phyloP scores from a whole-genome alignment of 2,797 vertebrate species.

The Smutsia gigantea region DNA sequence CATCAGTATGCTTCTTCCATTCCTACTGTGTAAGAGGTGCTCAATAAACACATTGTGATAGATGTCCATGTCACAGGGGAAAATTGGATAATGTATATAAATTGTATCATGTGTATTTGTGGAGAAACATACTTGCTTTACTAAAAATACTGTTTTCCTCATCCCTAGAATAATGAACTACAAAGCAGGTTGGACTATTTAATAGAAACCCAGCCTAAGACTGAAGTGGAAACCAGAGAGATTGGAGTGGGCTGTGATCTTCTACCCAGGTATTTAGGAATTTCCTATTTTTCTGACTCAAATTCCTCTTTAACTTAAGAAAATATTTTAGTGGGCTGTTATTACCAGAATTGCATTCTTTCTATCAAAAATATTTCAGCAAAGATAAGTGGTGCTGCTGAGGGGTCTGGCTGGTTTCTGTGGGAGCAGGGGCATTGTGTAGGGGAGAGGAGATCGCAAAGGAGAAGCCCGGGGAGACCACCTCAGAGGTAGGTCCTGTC shows the following conservation, averaged over 20 bases:
- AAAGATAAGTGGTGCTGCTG: conserved; percentile 18
- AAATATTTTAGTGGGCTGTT: conserved; percentile 48
- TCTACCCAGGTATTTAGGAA: conserved; percentile 90
- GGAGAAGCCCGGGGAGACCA: neutral
- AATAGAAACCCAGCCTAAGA: conserved; percentile 91
- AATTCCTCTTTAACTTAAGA: conserved; percentile 57
- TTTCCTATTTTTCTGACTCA: conserved; percentile 63
- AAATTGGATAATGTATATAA: neutral
- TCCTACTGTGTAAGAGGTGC: neutral
- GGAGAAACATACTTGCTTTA: neutral
- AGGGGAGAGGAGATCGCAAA: too few relatives aligned
- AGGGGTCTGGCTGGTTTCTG: neutral
- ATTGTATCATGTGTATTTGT: neutral
- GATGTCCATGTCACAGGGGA: neutral
- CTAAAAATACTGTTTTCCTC: neutral
- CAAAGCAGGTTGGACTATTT: conserved; percentile 98
- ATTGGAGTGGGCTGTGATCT: conserved; percentile 93
- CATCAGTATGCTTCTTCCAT: neutral
- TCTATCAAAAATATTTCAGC: conserved; percentile 43
- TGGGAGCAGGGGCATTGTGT: neutral
- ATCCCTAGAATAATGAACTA: conserved; percentile 96
- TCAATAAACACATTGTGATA: neutral
- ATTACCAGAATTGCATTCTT: conserved; percentile 52
- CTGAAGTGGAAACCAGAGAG: conserved; percentile 92
- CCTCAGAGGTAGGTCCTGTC: neutral